Conservation (phyloP, 2,113 vertebrate genomes). For the Hiodon alosoides region DNA sequence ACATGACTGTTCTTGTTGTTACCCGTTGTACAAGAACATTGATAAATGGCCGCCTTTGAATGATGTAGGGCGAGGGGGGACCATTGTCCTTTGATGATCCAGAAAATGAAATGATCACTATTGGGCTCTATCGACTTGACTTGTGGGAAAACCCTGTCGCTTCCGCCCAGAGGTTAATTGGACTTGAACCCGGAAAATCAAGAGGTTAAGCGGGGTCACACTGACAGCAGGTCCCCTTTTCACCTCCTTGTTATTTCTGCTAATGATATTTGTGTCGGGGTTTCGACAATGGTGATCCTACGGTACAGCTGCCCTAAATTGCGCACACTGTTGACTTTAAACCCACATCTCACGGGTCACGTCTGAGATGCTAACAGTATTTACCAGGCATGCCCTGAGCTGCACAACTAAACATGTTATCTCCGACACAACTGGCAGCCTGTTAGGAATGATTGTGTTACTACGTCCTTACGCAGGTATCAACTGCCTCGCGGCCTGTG, state of each 20-base stretch:
- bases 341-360: slow-evolving; percentile 47
- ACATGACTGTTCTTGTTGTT: slow-evolving; percentile 50
- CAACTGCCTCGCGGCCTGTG: no score
- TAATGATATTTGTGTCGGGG: slow-evolving; percentile 84
- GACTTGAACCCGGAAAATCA: slow-evolving; percentile 98
- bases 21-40: slow-evolving; percentile 63
- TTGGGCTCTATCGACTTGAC: slow-evolving; percentile 84
- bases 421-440: slow-evolving; percentile 30
- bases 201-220: slow-evolving; percentile 89
- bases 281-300: slow-evolving; percentile 60
- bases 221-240: slow-evolving; percentile 85
- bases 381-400: slow-evolving; percentile 36
- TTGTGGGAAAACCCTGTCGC: slow-evolving; percentile 75
- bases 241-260: slow-evolving; percentile 72
- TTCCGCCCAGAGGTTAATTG: slow-evolving; percentile 91
- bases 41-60: slow-evolving; percentile 84
- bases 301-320: slow-evolving; percentile 39
- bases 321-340: slow-evolving; percentile 55
- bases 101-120: slow-evolving; percentile 95
- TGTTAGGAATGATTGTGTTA: background rate
- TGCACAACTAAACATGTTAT: slow-evolving; percentile 42
- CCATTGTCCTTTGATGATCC: slow-evolving; percentile 82
- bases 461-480: background rate
- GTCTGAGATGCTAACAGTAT: slow-evolving; percentile 44
- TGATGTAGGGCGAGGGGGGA: slow-evolving; percentile 78